Base-by-base conservation (phyloP, 1,140 invertebrate species). In the Plutomurus gul region DNA sequence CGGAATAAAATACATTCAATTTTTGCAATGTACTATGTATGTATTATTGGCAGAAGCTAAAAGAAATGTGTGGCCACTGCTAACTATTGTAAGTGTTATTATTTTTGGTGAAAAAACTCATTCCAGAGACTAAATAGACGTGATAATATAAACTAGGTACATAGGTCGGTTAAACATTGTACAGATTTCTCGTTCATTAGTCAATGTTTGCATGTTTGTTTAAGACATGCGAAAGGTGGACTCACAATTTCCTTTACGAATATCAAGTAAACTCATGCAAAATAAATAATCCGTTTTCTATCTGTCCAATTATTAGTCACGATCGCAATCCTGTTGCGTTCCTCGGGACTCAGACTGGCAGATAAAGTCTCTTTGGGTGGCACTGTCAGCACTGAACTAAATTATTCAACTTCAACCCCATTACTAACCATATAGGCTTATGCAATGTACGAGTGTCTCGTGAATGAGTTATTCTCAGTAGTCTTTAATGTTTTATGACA, bases 191-290 rank as follows among this genome's bases (percentile, higher is more conserved):
- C n/a, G n/a, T 51, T 51, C 47, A 51, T 51, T 51, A 51, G 20
- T 18, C 13, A 47, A 2, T 51, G 20, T 25, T 51, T 51, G 20
- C 18, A 51, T 51, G 20, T 2, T 6, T 6, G 18, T 22, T 11
- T n/a, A 10, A 13, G 18, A 51, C 47, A 51, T 51, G 47, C 47
- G 25, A 51, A 51, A 51, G 47, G 47, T 51, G 47, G 47, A 51
- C 47, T 51, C 47, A 51, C 47, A 51, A 51, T 51, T 51, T 51
- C 47, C 47, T 51, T 51, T 51, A 51, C 47, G 47, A 51, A 51
- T 51, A 51, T 51, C 11, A 22, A 51, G 7, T 22, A 11, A n/a
- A n/a, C 47, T 51, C 20, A 11, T 51, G 47, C 47, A 51, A 51
- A 51, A 51, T 51, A 51, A 51, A 51, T 51, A 18, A 51, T 51